Conservation (phyloP, 2,888 invertebrate species). For the Chrysomela aeneicollis region DNA sequence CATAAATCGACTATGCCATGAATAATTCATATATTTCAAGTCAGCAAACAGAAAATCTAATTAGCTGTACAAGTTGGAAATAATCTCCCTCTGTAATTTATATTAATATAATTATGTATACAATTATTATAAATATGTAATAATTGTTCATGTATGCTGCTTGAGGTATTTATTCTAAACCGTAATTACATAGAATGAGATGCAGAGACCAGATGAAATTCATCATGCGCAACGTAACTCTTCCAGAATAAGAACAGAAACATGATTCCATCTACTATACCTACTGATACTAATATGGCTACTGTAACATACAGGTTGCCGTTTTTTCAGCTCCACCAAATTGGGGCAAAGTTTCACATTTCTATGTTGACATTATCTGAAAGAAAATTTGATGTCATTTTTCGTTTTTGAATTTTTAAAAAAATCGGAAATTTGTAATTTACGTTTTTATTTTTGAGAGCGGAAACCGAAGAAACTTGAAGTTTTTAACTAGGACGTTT, state of each 20-base stretch:
- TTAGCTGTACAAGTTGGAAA: background rate
- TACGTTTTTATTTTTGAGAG: no score
- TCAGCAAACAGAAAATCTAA: background rate
- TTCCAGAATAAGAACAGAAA: background rate
- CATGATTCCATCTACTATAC: background rate
- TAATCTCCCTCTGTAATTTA: background rate
- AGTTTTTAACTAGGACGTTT: no score
- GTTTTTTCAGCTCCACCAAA: no score
- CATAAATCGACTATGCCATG: background rate
- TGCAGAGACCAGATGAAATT: background rate
- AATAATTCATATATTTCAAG: background rate
- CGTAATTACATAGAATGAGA: background rate
- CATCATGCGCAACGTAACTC: background rate
- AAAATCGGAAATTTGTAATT: no score
- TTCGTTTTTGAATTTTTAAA: no score
- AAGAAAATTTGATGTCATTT: no score
- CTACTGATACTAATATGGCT: no score
- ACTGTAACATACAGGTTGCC: no score
- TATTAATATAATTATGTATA: background rate
- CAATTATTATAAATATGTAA: background rate
- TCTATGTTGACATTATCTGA: no score
- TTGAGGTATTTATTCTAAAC: background rate
- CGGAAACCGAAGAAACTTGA: no score
- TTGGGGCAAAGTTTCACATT: no score
- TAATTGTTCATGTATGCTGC: background rate